Conservation (phyloP, 1,140 invertebrate species). For the Drosophila saltans region DNA sequence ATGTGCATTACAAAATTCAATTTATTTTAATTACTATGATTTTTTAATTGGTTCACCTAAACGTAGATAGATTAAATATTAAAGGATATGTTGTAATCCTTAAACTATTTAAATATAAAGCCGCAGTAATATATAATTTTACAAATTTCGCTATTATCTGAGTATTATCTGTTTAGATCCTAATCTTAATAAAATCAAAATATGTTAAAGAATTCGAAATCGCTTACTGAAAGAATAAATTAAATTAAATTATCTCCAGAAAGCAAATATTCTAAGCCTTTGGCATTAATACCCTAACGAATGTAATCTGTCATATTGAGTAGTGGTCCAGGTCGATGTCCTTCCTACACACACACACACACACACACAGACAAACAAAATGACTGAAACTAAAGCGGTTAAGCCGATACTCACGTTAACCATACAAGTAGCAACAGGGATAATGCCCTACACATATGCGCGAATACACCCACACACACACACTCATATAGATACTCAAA, state of each 20-base stretch:
- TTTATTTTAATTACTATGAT: slow-evolving; percentile 45
- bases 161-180: too few relatives aligned
- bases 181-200: too few relatives aligned
- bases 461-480: slow-evolving; percentile 16
- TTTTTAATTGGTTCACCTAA: slow-evolving; percentile 44
- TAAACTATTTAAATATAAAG: too few relatives aligned
- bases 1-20: slow-evolving; percentile 25
- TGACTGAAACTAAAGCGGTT: slow-evolving; percentile 43
- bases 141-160: too few relatives aligned
- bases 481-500: neutral
- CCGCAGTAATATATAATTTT: too few relatives aligned
- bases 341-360: slow-evolving; percentile 2
- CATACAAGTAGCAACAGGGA: slow-evolving; percentile 22
- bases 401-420: slow-evolving; percentile 53
- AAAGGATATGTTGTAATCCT: neutral
- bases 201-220: too few relatives aligned
- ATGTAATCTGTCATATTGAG: too few relatives aligned
- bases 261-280: too few relatives aligned
- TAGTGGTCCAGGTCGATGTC: neutral
- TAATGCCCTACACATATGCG: neutral
- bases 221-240: too few relatives aligned
- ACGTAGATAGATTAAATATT: neutral
- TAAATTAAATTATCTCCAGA: too few relatives aligned
- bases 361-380: slow-evolving; percentile 20
- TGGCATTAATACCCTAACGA: too few relatives aligned